Conservation (phyloP, 64 coral and sea anemone genomes). For the Porites australiensis region DNA sequence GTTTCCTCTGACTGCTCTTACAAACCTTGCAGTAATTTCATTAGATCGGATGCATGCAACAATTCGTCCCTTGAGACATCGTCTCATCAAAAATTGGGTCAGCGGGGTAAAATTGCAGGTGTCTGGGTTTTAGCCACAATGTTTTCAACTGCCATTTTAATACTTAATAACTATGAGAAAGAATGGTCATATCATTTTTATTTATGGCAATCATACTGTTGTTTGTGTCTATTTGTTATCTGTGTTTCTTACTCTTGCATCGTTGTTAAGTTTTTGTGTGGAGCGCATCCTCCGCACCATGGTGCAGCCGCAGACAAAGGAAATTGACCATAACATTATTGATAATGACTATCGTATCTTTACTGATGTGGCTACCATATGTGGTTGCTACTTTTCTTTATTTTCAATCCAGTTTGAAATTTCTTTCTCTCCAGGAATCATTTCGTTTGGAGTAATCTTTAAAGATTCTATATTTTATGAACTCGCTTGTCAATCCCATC, state of each 20-base stretch:
- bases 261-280: neutral
- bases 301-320: too few relatives aligned
- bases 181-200: neutral
- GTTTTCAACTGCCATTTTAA: neutral
- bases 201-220: neutral
- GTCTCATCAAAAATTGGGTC: neutral
- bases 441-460: neutral
- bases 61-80: too few relatives aligned
- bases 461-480: neutral
- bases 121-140: neutral
- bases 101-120: neutral
- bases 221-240: too few relatives aligned
- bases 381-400: neutral
- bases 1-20: too few relatives aligned
- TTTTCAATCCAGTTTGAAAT: neutral
- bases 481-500: neutral
- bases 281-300: too few relatives aligned
- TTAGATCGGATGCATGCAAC: too few relatives aligned
- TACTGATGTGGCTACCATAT: too few relatives aligned
- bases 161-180: neutral
- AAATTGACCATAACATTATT: too few relatives aligned
- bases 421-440: neutral
- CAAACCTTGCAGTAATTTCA: too few relatives aligned
- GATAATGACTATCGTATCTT: too few relatives aligned
- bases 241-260: neutral